These are phyloP conservation scores for Geopemphigus sp. DNA, from an alignment of 1,140 invertebrate species.

Conservation along the genomic window DNA sequence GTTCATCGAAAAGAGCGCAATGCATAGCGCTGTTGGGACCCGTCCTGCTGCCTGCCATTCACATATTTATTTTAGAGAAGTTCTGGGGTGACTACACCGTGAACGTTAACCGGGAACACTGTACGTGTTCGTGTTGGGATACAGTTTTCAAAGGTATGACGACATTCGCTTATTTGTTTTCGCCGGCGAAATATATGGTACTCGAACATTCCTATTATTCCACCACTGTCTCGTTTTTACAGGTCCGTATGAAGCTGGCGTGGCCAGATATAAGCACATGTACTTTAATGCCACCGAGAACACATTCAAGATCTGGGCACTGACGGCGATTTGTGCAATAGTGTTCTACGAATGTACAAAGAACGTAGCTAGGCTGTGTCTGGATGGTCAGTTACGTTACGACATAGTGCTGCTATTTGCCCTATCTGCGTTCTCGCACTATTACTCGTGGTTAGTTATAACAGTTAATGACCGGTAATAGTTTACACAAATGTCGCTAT, in stretches of 20 bases:
- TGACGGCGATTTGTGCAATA: conserved; percentile 67
- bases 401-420: conserved; percentile 72
- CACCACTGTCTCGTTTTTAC: neutral
- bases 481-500: neutral
- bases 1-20: neutral
- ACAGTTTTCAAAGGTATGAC: conserved; percentile 53
- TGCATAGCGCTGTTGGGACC: conserved; percentile 49
- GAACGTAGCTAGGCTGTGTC: conserved; percentile 62
- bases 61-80: conserved; percentile 52
- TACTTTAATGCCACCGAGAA: conserved; percentile 79
- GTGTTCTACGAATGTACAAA: conserved; percentile 71
- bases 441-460: conserved; percentile 66
- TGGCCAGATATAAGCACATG: conserved; percentile 75
- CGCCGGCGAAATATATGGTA: no score
- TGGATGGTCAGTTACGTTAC: conserved; percentile 61
- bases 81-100: conserved; percentile 52
- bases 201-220: no score
- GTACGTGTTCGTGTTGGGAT: conserved; percentile 53
- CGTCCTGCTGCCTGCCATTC: conserved; percentile 51
- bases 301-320: conserved; percentile 74
- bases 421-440: conserved; percentile 74
- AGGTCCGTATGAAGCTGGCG: conserved; percentile 73
- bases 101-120: conserved; percentile 51
- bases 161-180: no score
- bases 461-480: neutral